These are phyloP conservation scores for Hyperoplus lanceolatus DNA, from an alignment of 2,797 vertebrate genomes.

Conservation along the genomic window DNA sequence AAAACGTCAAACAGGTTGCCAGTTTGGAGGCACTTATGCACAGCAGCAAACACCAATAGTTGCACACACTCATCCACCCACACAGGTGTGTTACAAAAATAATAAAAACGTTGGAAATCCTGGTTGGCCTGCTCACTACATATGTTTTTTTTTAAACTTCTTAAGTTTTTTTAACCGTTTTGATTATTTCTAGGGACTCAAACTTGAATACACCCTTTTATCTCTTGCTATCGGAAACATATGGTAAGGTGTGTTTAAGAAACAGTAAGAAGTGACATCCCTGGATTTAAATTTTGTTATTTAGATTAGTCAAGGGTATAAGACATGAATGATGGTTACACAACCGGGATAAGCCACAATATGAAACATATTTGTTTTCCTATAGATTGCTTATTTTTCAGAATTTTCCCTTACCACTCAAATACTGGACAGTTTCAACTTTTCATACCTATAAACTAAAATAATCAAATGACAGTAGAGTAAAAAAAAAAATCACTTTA, in stretches of 20 bases:
- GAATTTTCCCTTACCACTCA: neutral
- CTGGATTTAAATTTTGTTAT: neutral
- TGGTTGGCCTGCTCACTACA: neutral
- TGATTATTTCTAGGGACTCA: neutral
- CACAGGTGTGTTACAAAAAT: neutral
- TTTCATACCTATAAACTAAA: neutral
- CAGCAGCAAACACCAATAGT: neutral
- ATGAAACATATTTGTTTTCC: neutral
- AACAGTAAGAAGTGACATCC: neutral
- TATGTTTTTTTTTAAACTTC: neutral
- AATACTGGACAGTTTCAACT: neutral
- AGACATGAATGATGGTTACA: neutral
- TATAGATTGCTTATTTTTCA: neutral
- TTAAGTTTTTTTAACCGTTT: neutral
- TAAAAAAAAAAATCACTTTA: neutral
- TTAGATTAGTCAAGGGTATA: neutral
- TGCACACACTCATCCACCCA: neutral
- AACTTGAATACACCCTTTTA: neutral
- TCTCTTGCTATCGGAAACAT: neutral
- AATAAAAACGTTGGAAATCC: neutral
- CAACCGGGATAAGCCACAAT: neutral
- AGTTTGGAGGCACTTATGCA: constrained; percentile 5
- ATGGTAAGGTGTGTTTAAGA: neutral
- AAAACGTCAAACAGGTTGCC: constrained; percentile 11
- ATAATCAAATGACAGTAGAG: neutral